Conservation (phyloP, 2,113 vertebrate species). For the Vulpes ferrilata region DNA sequence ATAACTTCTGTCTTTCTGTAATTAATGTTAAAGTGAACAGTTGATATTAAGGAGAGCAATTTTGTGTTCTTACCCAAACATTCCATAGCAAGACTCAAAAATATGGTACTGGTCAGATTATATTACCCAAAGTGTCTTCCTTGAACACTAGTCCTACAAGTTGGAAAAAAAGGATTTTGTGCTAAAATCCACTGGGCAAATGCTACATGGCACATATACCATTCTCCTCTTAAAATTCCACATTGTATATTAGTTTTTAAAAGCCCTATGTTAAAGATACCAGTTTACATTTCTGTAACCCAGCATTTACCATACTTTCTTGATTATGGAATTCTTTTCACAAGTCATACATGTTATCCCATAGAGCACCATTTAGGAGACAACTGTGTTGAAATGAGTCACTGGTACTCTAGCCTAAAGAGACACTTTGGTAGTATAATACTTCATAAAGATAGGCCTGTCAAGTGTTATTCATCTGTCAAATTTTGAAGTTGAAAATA, state of each 20-base stretch:
- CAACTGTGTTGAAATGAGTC: background rate
- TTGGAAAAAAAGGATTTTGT: background rate
- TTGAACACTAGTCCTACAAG: constrained; percentile 21
- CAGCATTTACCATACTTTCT: constrained; percentile 28
- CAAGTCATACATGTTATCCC: background rate
- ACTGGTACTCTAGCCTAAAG: background rate
- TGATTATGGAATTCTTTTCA: constrained; percentile 27
- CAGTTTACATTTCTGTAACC: constrained; percentile 46
- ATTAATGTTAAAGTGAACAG: background rate
- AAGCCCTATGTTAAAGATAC: constrained; percentile 8
- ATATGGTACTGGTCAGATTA: background rate
- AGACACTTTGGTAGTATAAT: background rate
- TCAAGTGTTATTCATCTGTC: background rate
- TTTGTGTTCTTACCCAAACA: constrained; percentile 6
- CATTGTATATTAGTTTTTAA: background rate
- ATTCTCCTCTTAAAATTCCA: background rate
- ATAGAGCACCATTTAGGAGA: background rate
- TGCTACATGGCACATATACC: background rate
- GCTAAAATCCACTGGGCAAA: background rate
- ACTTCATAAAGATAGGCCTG: background rate
- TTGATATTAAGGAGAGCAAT: constrained; percentile 21
- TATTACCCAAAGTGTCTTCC: constrained; percentile 32
- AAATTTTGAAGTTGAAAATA: constrained; percentile 35
- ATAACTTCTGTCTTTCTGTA: background rate
- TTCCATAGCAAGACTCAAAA: constrained; percentile 20